These are phyloP conservation scores for Proteles cristata DNA, from an alignment of 2,113 vertebrate genomes.

Conservation along the genomic window DNA sequence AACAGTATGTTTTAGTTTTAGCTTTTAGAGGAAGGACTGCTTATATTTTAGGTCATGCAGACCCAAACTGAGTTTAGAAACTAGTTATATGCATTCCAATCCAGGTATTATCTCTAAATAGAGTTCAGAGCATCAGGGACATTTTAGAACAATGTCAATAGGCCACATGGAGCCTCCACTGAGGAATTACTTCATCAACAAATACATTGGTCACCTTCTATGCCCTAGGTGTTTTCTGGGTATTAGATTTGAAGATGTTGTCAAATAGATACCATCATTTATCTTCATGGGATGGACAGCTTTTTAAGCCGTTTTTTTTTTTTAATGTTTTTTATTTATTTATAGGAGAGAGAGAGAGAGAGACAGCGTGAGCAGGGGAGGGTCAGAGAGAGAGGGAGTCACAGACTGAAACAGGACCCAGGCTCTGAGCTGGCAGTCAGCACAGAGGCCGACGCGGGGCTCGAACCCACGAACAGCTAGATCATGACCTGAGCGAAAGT, in stretches of 20 bases:
- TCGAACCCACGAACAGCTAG: too few relatives aligned
- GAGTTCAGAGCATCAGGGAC: background rate
- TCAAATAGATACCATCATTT: background rate
- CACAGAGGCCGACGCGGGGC: too few relatives aligned
- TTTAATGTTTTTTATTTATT: too few relatives aligned
- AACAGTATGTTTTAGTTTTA: background rate
- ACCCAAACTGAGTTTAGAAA: background rate
- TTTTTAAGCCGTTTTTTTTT: background rate
- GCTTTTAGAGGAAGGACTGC: background rate
- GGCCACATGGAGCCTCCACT: background rate
- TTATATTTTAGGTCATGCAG: background rate
- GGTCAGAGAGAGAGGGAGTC: too few relatives aligned
- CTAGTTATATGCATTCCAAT: too few relatives aligned
- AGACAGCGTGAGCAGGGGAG: too few relatives aligned
- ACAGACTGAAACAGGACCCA: too few relatives aligned
- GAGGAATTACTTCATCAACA: background rate
- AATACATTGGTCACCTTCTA: background rate
- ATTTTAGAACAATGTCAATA: slow-evolving; percentile 11
- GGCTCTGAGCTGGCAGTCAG: too few relatives aligned
- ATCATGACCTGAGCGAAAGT: too few relatives aligned
- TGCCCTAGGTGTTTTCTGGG: background rate
- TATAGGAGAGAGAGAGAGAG: too few relatives aligned
- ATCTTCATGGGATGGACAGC: background rate
- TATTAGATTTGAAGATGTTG: background rate
- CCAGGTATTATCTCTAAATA: background rate